A percentile compares a stretch with the other conserved stretches of the same genome.
These are phyloP conservation scores for Odontomachus brunneus DNA, from an alignment of 1,140 invertebrate species.

Conservation along the genomic window DNA sequence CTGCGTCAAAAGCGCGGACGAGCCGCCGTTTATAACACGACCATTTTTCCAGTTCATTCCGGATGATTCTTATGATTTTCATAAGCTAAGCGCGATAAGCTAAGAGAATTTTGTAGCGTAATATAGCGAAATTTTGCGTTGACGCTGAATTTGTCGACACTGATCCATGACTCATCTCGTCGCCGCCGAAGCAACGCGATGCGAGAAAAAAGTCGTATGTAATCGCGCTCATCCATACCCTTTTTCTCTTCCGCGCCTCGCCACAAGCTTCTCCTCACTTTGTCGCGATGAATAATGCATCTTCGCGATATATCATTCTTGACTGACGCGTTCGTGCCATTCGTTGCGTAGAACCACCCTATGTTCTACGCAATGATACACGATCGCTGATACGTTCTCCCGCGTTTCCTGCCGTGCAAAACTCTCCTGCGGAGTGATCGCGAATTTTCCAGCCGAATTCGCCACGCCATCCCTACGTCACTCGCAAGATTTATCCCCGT, in stretches of 20 bases:
- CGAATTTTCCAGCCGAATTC: constrained; percentile 11
- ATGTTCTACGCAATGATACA: neutral
- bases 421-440: neutral
- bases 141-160: too few species aligned
- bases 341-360: neutral
- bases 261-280: neutral
- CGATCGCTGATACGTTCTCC: neutral
- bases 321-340: neutral
- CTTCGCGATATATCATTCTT: neutral
- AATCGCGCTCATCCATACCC: too few species aligned
- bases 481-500: too few species aligned
- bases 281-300: neutral
- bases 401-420: neutral
- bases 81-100: neutral
- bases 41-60: neutral
- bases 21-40: too few species aligned
- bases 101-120: neutral
- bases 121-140: neutral
- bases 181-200: too few species aligned
- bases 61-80: neutral
- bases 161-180: too few species aligned
- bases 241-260: neutral
- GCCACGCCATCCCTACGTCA: neutral
- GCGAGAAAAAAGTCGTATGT: too few species aligned
- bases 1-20: too few species aligned